Evolutionary conservation across 1,140 invertebrate species (phyloP), one percentile per base, ranked within the genome.

Genomic region (Eupeodes corollae): DNA sequence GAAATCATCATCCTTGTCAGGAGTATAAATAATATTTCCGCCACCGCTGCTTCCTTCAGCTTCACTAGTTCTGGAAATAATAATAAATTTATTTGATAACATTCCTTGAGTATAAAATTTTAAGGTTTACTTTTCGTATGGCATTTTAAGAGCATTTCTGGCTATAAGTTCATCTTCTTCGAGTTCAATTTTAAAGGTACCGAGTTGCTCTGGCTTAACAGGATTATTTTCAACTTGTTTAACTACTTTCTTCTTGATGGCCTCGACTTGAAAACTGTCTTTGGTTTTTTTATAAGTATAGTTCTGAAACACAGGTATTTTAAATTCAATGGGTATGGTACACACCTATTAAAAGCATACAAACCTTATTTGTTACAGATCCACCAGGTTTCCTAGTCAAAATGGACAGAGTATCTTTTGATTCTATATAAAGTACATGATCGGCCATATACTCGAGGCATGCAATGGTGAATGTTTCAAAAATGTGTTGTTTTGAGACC

Each of bases 1-100:
- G 6, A 74, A 66, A 59, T 76, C 75, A 57, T 77, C 75, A 19
- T 65, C 50, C 44, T 63, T 60, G 55, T 77, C 75, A 15, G 74
- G 74, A 31, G 66, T 65, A 51, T 76, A 77, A 37, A 73, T 63
- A 42, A 77, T 76, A 51, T 69, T 70, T 26, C 21, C 21, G 8
- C 21, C 21, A 26, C 21, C 21, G 8, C n/a, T n/a, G 9, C 70
- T 70, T 46, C 60, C 55, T n/a, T 55, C 53, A 8, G 59, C 56
- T 42, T 54, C 57, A 42, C 53, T 43, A 50, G 55, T 54, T 48
- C 60, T 67, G 6, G 12, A 6, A n/a, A 18, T 6, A 18, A 33
- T 21, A 18, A 30, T 15, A 1, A 41, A 41, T 6, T 5, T 15
- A 19, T 41, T 41, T 5, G 1, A 39, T 18, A 18, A 19, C 5